These are phyloP conservation scores for Chromobotia macracanthus DNA, from an alignment of 2,797 vertebrate species.

Conservation along the genomic window DNA sequence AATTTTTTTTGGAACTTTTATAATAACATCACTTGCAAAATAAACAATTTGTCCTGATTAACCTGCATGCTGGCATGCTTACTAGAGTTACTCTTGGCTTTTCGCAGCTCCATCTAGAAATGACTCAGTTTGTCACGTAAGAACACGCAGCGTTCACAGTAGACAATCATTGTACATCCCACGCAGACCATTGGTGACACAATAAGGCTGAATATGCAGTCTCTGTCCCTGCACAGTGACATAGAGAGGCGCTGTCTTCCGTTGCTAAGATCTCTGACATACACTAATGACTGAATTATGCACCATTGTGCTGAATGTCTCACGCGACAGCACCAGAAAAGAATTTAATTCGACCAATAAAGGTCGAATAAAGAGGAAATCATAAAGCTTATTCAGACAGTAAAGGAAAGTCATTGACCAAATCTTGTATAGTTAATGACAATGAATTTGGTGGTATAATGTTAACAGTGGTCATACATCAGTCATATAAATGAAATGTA, in stretches of 20 bases:
- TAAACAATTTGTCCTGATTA: not conserved
- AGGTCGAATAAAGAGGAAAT: not conserved
- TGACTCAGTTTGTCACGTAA: constrained; percentile 25
- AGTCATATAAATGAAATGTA: not conserved
- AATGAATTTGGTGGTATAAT: not conserved
- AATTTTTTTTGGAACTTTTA: too few relatives aligned
- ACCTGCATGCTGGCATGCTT: not conserved
- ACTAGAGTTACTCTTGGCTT: not conserved
- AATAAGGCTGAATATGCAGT: constrained; percentile 44
- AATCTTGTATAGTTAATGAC: not conserved
- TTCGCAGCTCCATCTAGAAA: constrained; percentile 16
- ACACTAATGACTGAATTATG: constrained; percentile 62
- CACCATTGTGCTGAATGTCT: constrained; percentile 45
- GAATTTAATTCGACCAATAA: not conserved
- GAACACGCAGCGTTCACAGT: constrained; percentile 27
- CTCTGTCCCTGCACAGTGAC: constrained; percentile 40
- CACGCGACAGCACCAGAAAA: not conserved
- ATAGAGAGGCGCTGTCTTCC: constrained; percentile 42
- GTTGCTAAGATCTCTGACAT: constrained; percentile 55
- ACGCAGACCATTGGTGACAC: constrained; percentile 37
- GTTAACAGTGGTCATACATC: not conserved
- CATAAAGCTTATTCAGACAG: not conserved
- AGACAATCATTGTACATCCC: constrained; percentile 33
- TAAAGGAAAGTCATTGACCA: not conserved
- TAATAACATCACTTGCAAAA: not conserved